Conservation (phyloP, 2,797 vertebrate genomes). For the Amazona ochrocephala region DNA sequence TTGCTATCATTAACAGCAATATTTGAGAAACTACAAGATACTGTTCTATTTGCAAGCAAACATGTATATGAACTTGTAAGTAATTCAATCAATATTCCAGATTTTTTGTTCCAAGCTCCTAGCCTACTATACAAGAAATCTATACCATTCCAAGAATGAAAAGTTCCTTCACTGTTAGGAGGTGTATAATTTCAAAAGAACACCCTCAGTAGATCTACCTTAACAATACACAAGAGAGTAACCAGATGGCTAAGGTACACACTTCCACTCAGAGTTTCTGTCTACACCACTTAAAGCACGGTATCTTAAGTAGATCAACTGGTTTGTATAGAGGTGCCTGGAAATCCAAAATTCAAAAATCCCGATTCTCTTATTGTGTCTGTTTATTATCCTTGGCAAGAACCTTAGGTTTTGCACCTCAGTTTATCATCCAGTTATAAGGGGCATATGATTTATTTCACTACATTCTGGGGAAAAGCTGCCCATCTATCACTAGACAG, state of each 20-base stretch:
- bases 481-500: not conserved
- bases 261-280: not conserved
- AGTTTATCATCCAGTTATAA: not conserved
- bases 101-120: not conserved
- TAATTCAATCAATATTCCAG: not conserved
- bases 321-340: not conserved
- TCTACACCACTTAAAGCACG: rapidly evolving
- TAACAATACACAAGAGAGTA: rapidly evolving
- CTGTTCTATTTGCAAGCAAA: not conserved
- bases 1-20: not conserved
- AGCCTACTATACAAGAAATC: not conserved
- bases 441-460: not conserved
- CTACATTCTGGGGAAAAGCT: not conserved
- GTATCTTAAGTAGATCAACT: not conserved
- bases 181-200: not conserved
- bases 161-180: not conserved
- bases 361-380: not conserved
- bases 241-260: not conserved
- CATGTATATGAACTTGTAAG: not conserved
- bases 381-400: not conserved
- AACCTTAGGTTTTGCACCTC: not conserved
- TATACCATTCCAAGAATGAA: not conserved
- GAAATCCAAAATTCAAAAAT: not conserved
- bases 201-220: not conserved
- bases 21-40: not conserved